phyloP scores from a whole-genome alignment of 1,140 invertebrate species.

The Orchestia grillus region DNA sequence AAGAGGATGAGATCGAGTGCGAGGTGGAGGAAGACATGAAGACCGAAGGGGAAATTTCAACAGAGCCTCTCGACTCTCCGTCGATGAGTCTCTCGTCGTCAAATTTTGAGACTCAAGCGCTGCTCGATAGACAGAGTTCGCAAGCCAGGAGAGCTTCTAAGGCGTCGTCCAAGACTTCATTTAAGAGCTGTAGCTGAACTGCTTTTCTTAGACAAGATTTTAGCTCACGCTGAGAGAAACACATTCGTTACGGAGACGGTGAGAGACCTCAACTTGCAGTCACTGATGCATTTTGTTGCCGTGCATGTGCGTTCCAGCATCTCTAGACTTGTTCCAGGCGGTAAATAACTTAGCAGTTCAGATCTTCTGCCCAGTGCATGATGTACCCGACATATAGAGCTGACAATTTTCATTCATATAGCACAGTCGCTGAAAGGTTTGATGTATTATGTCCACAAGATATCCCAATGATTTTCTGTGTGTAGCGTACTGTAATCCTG shows the following conservation, averaged over 20 bases:
- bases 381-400: background rate
- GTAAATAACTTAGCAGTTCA: background rate
- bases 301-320: background rate
- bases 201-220: background rate
- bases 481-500: background rate
- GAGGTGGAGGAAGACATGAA: conserved; percentile 74
- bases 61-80: conserved; percentile 72
- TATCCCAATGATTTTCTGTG: background rate
- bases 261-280: background rate
- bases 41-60: conserved; percentile 68
- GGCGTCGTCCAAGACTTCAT: conserved; percentile 72
- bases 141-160: conserved; percentile 62
- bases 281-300: background rate
- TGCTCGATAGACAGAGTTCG: conserved; percentile 71
- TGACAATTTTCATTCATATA: background rate
- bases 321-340: background rate
- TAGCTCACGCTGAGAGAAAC: background rate
- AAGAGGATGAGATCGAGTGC: conserved; percentile 73
- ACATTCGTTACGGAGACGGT: background rate
- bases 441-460: background rate
- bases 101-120: conserved; percentile 78
- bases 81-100: conserved; percentile 78
- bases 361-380: background rate
- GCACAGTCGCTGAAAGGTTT: background rate
- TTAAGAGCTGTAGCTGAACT: conserved; percentile 70